Evolutionary conservation across 2,797 vertebrate species (phyloP).

Genomic region (Coregonus ussuriensis): DNA sequence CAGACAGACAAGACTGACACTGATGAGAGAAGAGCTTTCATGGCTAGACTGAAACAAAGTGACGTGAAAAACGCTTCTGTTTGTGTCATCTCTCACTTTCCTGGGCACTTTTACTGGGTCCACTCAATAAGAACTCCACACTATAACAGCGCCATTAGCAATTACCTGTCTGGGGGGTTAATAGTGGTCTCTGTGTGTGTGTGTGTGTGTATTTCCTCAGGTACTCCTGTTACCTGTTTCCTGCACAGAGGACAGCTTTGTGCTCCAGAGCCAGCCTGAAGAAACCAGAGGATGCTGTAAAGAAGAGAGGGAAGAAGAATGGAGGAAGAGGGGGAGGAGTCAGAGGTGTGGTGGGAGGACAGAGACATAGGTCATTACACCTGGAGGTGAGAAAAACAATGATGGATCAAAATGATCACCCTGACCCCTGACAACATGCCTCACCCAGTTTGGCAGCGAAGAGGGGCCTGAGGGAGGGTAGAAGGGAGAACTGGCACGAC

Average conservation of each 20-base stretch:
- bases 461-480: constrained; percentile 79
- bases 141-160: too few species aligned
- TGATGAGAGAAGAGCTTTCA: too few species aligned
- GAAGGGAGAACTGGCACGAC: constrained; percentile 79
- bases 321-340: too few species aligned
- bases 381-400: background rate
- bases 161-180: too few species aligned
- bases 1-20: background rate
- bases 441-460: constrained; percentile 91
- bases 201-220: constrained; percentile 14
- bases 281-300: constrained; percentile 87
- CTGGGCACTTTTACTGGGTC: too few species aligned
- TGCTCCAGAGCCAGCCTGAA: constrained; percentile 84
- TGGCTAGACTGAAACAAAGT: too few species aligned
- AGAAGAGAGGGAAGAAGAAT: background rate
- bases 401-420: background rate
- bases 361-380: background rate
- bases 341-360: background rate
- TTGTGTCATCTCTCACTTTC: too few species aligned
- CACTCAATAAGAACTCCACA: too few species aligned
- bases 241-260: constrained; percentile 86
- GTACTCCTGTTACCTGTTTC: constrained; percentile 79
- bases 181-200: background rate
- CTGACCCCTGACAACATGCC: constrained; percentile 33
- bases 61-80: too few species aligned